phyloP scores from a whole-genome alignment of 2,888 invertebrate species.

The Syritta pipiens region DNA sequence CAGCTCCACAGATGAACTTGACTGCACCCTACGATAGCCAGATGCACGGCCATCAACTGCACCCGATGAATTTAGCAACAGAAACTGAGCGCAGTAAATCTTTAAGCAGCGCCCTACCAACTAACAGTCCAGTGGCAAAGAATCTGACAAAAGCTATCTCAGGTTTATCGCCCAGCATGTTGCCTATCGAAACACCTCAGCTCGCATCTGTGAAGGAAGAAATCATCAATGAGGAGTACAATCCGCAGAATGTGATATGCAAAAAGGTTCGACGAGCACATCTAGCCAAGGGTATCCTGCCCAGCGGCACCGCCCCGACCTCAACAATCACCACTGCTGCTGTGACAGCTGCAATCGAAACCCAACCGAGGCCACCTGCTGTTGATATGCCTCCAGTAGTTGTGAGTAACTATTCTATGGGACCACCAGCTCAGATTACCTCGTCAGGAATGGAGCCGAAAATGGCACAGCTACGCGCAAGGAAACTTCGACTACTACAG shows the following conservation, averaged over 20 bases:
- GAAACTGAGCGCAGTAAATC: slow-evolving; percentile 70
- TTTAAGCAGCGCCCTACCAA: slow-evolving; percentile 56
- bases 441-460: slow-evolving; percentile 72
- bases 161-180: slow-evolving; percentile 71
- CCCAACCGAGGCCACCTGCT: slow-evolving; percentile 48
- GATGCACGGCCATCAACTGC: slow-evolving; percentile 74
- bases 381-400: slow-evolving; percentile 69
- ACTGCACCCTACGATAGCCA: slow-evolving; percentile 63
- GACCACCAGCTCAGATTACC: slow-evolving; percentile 79
- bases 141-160: slow-evolving; percentile 76
- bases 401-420: slow-evolving; percentile 77
- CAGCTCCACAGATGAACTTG: slow-evolving; percentile 59
- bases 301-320: slow-evolving; percentile 62
- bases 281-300: slow-evolving; percentile 78
- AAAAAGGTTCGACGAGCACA: slow-evolving; percentile 79
- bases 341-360: slow-evolving; percentile 27
- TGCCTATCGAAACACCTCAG: slow-evolving; percentile 59
- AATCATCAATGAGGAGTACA: slow-evolving; percentile 75
- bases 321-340: slow-evolving; percentile 27
- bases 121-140: slow-evolving; percentile 72
- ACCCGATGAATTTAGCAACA: slow-evolving; percentile 78
- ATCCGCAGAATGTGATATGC: slow-evolving; percentile 77
- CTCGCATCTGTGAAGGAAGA: slow-evolving; percentile 75
- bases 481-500: slow-evolving; percentile 79
- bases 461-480: slow-evolving; percentile 80